Conservation (phyloP, 2,888 invertebrate genomes). For the Belgica antarctica region DNA sequence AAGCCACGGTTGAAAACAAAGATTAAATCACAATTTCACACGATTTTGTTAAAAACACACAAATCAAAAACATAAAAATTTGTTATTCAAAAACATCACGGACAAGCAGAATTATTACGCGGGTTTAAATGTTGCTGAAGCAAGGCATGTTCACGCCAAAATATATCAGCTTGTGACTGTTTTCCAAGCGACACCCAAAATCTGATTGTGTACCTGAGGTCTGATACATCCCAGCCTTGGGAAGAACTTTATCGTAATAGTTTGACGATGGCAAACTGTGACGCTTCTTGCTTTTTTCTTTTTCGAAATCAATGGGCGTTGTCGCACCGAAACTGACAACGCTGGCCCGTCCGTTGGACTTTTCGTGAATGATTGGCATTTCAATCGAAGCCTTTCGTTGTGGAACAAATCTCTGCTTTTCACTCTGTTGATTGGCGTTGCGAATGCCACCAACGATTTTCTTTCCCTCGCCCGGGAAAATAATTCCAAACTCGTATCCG, state of each 20-base stretch:
- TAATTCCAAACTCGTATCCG: conserved; percentile 74
- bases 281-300: conserved; percentile 53
- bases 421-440: conserved; percentile 47
- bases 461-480: conserved; percentile 66
- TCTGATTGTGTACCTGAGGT: conserved; percentile 56
- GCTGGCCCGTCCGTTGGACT: conserved; percentile 49
- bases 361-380: conserved; percentile 68
- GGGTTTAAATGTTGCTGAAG: too few relatives aligned
- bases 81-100: background rate
- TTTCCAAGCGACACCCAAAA: too few relatives aligned
- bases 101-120: conserved; percentile 29
- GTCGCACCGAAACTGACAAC: conserved; percentile 49
- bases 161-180: background rate
- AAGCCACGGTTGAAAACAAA: conserved; percentile 42
- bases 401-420: conserved; percentile 49
- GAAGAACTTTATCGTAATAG: conserved; percentile 52
- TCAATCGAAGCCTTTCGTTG: conserved; percentile 59
- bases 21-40: background rate
- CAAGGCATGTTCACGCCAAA: too few relatives aligned
- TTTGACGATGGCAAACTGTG: conserved; percentile 54
- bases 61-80: conserved; percentile 11
- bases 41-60: conserved; percentile 36
- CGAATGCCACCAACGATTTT: conserved; percentile 52
- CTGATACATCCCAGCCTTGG: conserved; percentile 58
- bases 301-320: conserved; percentile 64